A percentile compares a stretch with the other conserved stretches of the same genome.
phyloP scores from a whole-genome alignment of 2,113 vertebrate species.

The Hassar affinis region DNA sequence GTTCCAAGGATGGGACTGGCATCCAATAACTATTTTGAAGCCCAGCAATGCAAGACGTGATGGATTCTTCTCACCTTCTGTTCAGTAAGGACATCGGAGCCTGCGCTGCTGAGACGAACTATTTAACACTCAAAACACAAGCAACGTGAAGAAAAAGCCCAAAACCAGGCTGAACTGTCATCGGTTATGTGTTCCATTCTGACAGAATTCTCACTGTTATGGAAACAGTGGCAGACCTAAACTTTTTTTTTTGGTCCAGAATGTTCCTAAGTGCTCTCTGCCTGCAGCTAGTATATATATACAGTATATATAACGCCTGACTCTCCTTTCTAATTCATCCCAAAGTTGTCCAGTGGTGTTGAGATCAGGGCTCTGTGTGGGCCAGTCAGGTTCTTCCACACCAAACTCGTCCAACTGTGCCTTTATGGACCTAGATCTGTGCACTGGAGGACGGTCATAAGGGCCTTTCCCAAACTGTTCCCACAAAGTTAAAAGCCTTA shows the following conservation, averaged over 20 bases:
- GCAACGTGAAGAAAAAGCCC: background rate
- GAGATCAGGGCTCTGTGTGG: too few relatives aligned
- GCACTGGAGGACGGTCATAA: too few relatives aligned
- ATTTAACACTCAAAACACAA: background rate
- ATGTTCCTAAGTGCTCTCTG: background rate
- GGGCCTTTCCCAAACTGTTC: too few relatives aligned
- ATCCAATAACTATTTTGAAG: background rate
- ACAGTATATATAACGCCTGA: too few relatives aligned
- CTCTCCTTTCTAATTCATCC: too few relatives aligned
- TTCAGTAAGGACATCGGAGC: background rate
- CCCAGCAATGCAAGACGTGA: background rate
- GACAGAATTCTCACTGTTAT: background rate
- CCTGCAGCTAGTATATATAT: background rate
- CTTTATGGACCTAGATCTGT: too few relatives aligned
- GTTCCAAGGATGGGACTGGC: background rate
- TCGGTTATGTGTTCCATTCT: background rate
- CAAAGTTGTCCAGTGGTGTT: too few relatives aligned
- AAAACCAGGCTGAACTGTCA: background rate
- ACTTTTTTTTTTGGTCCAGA: background rate
- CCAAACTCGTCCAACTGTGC: too few relatives aligned
- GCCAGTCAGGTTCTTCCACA: too few relatives aligned
- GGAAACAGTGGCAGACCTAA: background rate
- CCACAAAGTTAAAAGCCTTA: too few relatives aligned
- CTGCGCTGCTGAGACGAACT: background rate
- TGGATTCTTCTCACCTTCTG: background rate